Evolutionary conservation across 2,888 invertebrate genomes (phyloP).

Genomic region (Liodrosophila aerea): DNA sequence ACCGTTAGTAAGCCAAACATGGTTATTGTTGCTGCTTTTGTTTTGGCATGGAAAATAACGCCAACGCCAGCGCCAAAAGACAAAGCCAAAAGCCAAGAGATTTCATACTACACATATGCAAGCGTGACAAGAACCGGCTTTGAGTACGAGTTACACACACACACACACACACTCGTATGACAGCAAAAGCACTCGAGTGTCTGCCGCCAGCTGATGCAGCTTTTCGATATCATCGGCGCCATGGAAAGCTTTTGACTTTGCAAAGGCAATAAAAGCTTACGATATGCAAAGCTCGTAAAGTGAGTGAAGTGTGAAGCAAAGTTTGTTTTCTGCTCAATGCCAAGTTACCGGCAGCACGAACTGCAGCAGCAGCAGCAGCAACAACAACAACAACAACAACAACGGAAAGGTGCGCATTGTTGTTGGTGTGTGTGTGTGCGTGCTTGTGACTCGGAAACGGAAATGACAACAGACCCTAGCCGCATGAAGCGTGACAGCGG

Average conservation of each 20-base stretch:
- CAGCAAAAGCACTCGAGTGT: constrained; percentile 20
- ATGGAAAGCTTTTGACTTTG: constrained; percentile 37
- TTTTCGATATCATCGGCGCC: constrained; percentile 29
- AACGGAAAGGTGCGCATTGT: constrained; percentile 21
- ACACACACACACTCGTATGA: not conserved
- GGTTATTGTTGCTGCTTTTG: no score
- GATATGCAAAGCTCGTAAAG: constrained; percentile 34
- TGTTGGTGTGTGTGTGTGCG: constrained; percentile 16
- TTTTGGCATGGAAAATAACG: constrained; percentile 34
- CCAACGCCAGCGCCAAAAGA: constrained; percentile 9
- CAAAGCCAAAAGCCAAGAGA: constrained; percentile 25
- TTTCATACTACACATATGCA: constrained; percentile 32
- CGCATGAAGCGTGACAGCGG: constrained; percentile 40
- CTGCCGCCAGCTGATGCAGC: constrained; percentile 40
- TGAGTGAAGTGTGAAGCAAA: constrained; percentile 11
- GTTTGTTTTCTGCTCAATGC: constrained; percentile 51
- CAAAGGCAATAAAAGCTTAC: constrained; percentile 35
- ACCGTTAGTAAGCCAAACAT: constrained; percentile 57
- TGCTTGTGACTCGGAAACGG: constrained; percentile 60
- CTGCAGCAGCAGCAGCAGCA: constrained; percentile 31
- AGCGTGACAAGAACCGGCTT: constrained; percentile 41
- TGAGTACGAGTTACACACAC: constrained; percentile 25
- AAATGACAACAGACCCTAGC: constrained; percentile 54
- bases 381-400: constrained; percentile 7
- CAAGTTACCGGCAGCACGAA: constrained; percentile 45